Evolutionary conservation across 2,797 vertebrate genomes (phyloP), one percentile per base, ranked within the genome.

Genomic region (Sus cebifrons): DNA sequence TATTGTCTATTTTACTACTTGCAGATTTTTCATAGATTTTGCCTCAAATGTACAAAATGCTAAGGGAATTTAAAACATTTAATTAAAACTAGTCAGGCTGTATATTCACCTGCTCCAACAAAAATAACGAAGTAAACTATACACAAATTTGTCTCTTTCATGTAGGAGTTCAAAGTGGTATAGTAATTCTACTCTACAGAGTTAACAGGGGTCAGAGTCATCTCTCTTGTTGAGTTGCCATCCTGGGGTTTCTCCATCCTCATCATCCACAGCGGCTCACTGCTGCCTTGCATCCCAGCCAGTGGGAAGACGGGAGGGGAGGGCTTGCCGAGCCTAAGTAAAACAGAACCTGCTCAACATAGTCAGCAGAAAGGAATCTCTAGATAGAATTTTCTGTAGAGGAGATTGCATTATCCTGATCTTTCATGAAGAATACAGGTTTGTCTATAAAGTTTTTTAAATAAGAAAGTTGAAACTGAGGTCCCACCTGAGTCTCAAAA

Each of bases 21-120:
- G 25, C 54, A 71, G 40, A 40, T 44, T 88, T 54, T 65, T 79
- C 49, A 29, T 73, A 89, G 73, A 58, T 20, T 29, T 67, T 73
- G 25, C 10, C 36, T 92, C 14, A 4, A 68, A 10, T 73, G 52
- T 74, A 32, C 20, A 75, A 67, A 89, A 91, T 54, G 40, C 60
- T 54, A 77, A 88, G 29, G 62, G 81, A 23, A 87, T 75, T 29
- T 82, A 67, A 91, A 86, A 71, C 25, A 71, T 25, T 71, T 78
- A 29, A 73, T 71, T 73, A n/a, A 87, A 75, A 84, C 20, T 91
- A 60, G 27, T 70, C 29, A 92, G 68, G 32, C 54, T 82, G n/a
- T 77, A 17, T 56, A n/a, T 54, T 95, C 40, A 54, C 54, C 68
- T 70, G 40, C 25, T 88, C 68, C 44, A 32, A 70, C 77, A 70